A percentile compares a stretch with the other conserved stretches of the same genome.
These are phyloP conservation scores for Hylyphantes graminicola DNA, from an alignment of 1,140 invertebrate genomes.

Conservation along the genomic window DNA sequence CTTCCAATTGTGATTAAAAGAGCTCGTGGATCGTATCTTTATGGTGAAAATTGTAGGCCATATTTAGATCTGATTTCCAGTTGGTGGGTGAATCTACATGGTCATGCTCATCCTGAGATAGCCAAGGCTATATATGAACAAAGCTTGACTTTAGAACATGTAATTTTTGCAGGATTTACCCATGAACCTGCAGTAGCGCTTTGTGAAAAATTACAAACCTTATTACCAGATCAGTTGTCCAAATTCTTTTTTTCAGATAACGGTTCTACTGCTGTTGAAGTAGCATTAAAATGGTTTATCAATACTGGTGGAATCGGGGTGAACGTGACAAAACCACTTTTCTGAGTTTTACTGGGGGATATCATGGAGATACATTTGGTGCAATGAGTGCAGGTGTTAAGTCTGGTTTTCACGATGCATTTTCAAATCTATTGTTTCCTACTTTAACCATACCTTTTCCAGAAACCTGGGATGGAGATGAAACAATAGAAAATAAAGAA, in stretches of 20 bases:
- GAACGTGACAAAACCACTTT: neutral
- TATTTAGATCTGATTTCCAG: too few relatives aligned
- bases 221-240: slow-evolving; percentile 6
- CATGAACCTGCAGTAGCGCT: neutral
- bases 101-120: too few relatives aligned
- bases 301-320: neutral
- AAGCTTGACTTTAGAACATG: neutral
- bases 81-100: too few relatives aligned
- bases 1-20: too few relatives aligned
- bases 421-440: neutral
- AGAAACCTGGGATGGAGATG: neutral
- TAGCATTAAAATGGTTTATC: neutral
- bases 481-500: neutral
- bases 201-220: neutral
- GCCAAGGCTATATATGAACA: neutral
- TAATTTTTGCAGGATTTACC: neutral
- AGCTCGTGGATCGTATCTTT: too few relatives aligned
- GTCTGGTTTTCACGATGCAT: neutral
- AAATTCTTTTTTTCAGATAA: slow-evolving; percentile 9
- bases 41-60: too few relatives aligned
- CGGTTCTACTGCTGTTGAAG: slow-evolving; percentile 9
- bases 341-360: neutral
- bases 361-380: slow-evolving; percentile 1
- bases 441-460: neutral
- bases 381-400: neutral